Conservation (phyloP, 2,113 vertebrate genomes). For the Malurus elegans region DNA sequence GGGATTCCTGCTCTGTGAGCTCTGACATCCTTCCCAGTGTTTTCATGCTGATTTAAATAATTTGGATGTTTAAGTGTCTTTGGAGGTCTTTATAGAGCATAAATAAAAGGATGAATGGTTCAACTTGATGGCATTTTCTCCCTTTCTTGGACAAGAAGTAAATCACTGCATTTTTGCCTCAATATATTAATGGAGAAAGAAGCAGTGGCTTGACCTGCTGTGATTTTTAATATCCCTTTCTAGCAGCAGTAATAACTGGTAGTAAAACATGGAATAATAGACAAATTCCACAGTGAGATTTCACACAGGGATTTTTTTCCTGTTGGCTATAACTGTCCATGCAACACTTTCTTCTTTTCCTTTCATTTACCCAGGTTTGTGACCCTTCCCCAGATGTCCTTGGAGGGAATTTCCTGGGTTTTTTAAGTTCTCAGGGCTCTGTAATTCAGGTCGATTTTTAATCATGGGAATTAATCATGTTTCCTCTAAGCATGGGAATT, state of each 20-base stretch:
- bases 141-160: background rate
- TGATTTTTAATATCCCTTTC: background rate
- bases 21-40: background rate
- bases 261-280: background rate
- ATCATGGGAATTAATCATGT: background rate
- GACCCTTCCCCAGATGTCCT: background rate
- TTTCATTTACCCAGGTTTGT: background rate
- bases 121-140: background rate
- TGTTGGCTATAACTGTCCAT: background rate
- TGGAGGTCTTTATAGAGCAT: slow-evolving; percentile 2
- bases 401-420: background rate
- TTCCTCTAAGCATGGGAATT: background rate
- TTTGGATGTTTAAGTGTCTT: slow-evolving; percentile 1
- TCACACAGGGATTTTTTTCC: background rate
- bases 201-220: background rate
- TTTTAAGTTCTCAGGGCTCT: background rate
- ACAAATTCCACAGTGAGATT: background rate
- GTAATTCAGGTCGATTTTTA: background rate
- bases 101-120: background rate
- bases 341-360: background rate
- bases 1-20: background rate
- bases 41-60: slow-evolving; percentile 9
- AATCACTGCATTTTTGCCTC: background rate
- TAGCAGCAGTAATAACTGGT: background rate
- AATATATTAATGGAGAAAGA: background rate